Conservation (phyloP, 2,113 vertebrate genomes). For the Leptosomus discolor region DNA sequence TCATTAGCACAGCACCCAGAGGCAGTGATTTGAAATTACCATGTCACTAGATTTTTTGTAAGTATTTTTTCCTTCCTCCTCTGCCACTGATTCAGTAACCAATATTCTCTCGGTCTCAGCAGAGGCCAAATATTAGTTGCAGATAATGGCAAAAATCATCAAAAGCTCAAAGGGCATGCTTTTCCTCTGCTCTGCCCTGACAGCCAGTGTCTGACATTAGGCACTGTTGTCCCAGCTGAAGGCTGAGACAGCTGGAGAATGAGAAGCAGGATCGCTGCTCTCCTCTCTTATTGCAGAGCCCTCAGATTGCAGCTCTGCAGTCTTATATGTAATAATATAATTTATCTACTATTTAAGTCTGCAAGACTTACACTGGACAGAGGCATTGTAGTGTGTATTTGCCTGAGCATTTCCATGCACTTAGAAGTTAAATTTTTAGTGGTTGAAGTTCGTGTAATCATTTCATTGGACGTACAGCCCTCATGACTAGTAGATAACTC, state of each 20-base stretch:
- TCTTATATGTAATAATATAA: not conserved
- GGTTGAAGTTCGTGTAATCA: not conserved
- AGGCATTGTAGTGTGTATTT: not conserved
- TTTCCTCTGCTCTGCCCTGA: not conserved
- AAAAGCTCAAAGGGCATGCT: not conserved
- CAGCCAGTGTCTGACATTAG: not conserved
- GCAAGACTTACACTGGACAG: not conserved
- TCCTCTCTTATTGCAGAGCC: not conserved
- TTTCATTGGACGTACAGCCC: not conserved
- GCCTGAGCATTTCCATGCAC: not conserved
- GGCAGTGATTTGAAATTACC: not conserved
- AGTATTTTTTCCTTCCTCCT: not conserved
- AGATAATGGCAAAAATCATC: not conserved
- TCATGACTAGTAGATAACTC: not conserved
- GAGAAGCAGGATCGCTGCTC: not conserved
- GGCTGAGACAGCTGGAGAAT: not conserved
- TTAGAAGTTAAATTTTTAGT: not conserved
- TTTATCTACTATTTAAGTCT: not conserved
- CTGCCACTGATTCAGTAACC: not conserved
- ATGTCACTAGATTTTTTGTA: not conserved
- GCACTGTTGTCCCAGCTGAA: not conserved
- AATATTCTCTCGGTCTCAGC: not conserved
- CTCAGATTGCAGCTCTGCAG: not conserved
- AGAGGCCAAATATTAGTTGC: not conserved
- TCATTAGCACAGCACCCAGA: not conserved